phyloP scores from a whole-genome alignment of 2,113 vertebrate species.

The Prunella fulvescens region DNA sequence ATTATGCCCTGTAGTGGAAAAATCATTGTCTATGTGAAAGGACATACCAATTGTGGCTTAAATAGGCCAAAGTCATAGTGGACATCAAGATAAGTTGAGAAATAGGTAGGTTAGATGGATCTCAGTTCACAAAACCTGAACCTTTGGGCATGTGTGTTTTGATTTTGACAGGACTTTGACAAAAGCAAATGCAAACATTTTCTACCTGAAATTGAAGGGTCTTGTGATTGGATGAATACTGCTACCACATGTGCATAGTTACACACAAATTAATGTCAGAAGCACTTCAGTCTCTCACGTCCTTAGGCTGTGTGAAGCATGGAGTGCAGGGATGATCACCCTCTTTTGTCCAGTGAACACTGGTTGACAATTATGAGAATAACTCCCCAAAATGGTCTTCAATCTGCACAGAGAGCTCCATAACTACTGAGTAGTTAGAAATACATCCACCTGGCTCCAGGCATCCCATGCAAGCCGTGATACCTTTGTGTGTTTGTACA shows the following conservation, averaged over 20 bases:
- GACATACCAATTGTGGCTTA: background rate
- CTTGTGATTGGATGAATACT: background rate
- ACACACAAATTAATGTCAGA: background rate
- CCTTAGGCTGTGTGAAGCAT: background rate
- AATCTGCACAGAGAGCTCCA: background rate
- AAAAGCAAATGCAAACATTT: background rate
- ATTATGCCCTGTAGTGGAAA: background rate
- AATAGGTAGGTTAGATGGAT: background rate
- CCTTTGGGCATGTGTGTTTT: background rate
- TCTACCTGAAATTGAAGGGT: background rate
- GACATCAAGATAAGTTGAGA: background rate
- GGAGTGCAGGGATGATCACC: too few species aligned
- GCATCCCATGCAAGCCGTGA: accelerated
- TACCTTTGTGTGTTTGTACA: accelerated
- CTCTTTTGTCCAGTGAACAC: background rate
- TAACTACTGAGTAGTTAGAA: background rate
- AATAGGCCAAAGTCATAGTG: background rate
- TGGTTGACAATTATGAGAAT: background rate
- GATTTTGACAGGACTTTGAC: background rate
- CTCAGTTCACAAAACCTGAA: background rate
- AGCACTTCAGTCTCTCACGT: background rate
- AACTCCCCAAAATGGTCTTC: background rate
- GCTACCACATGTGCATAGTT: accelerated
- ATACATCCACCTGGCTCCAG: background rate
- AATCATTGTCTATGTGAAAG: background rate